Percentiles rank a stretch among this genome's conserved stretches.
phyloP scores from a whole-genome alignment of 92 coral and sea anemone species.

The Metridium senile region DNA sequence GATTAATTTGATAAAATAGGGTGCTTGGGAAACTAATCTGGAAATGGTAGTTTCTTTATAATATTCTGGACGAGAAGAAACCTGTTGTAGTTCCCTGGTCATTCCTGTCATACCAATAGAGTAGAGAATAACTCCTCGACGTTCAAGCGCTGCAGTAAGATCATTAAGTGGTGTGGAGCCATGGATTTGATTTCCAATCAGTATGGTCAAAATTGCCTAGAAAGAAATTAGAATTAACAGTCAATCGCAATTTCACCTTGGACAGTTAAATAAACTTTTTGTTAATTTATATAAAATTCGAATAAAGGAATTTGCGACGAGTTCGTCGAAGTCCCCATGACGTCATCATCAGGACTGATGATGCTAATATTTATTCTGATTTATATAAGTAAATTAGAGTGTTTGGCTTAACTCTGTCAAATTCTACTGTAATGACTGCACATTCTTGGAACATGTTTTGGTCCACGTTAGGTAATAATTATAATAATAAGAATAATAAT shows the following conservation, averaged over 20 bases:
- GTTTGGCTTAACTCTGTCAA: no score
- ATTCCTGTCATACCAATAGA: conserved; percentile 27
- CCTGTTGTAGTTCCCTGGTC: not conserved
- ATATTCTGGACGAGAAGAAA: conserved; percentile 31
- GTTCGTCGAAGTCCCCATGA: no score
- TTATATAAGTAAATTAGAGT: no score
- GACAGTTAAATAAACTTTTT: no score
- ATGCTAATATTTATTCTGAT: no score
- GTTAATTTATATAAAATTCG: no score
- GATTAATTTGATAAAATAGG: conserved; percentile 18
- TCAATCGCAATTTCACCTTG: not conserved
- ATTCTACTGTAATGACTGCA: no score
- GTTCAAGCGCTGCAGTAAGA: not conserved
- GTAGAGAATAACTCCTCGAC: conserved; percentile 21
- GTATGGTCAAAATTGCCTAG: conserved; percentile 23
- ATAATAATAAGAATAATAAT: no score
- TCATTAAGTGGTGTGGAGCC: conserved; percentile 12
- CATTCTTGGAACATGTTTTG: no score
- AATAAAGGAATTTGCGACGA: no score
- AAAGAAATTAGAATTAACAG: not conserved
- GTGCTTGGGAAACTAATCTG: conserved; percentile 15
- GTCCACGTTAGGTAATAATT: no score
- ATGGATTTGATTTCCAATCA: not conserved
- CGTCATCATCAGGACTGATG: no score
- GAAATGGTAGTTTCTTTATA: conserved; percentile 5